Base-by-base conservation (phyloP, 2,113 vertebrate genomes). In the Hirundichthys speculiger region DNA sequence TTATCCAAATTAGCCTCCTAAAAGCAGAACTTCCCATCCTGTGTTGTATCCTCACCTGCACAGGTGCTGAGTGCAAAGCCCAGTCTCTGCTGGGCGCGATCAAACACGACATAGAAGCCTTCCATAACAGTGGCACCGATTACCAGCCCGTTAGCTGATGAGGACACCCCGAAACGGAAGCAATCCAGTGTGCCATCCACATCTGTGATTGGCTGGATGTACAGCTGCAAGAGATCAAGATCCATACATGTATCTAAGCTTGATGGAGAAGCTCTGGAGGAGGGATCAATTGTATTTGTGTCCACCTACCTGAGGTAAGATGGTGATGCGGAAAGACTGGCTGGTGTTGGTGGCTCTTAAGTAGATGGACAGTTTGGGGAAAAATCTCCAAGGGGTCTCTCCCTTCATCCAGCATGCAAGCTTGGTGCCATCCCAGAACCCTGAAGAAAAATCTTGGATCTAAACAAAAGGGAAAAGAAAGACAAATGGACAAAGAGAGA, bases 81-180 rank as follows among this genome's bases (percentile, higher is more conserved):
- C 66, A 99, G 92, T 68, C 93, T 93, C 58, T 73, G 92, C 66
- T 92, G 93, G 15, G 87, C 91, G 13, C 96, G 93, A 87, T 99
- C 97, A 14, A 99, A 99, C 73, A 96, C 86, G 61, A 98, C 95
- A 0, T 98, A 98, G 89, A 99, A 98, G 38, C 98, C 98, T 84
- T 99, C 98, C 97, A 99, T 98, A 42, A 99, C 94, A 0, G 96
- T 98, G 13, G 98, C 97, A 1, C 97, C 98, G 0, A 99, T 96
- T 69, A 99, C 96, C 62, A 99, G 86, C 0, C 95, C 95, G 0
- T 92, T 96, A 0, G 91, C 61, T 1, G 98, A 99, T 0, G 95
- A 91, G 0, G 98, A 97, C 63, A 99, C 91, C 18, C 97, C 95
- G 0, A 99, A 99, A 0, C 96, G 90, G 74, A 94, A 99, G 85